Percentiles rank a stretch among this genome's conserved stretches.
Evolutionary conservation across 2,888 invertebrate genomes (phyloP).

Genomic region (Drosophila dives): DNA sequence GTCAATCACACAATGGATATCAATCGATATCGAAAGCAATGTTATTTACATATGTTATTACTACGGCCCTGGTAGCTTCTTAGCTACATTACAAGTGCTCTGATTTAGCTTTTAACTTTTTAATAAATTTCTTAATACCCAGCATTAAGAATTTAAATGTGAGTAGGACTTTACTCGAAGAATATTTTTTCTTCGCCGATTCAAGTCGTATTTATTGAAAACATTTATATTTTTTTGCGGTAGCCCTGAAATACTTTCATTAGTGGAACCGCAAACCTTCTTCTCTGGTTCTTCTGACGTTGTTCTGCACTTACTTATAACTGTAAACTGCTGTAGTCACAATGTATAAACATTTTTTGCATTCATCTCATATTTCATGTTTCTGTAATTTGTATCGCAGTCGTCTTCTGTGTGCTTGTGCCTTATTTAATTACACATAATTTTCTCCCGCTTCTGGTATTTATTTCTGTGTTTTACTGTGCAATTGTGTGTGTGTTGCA

Average conservation of each 20-base stretch:
- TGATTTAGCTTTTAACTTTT: background rate
- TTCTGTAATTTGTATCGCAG: background rate
- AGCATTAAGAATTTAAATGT: background rate
- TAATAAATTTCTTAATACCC: background rate
- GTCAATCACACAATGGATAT: background rate
- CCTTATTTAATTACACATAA: constrained; percentile 66
- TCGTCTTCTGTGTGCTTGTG: constrained; percentile 32
- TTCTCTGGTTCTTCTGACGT: constrained; percentile 21
- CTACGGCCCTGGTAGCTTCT: background rate
- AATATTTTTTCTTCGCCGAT: background rate
- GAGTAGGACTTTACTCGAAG: background rate
- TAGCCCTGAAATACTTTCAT: background rate
- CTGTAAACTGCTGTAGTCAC: constrained; percentile 24
- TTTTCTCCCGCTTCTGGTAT: constrained; percentile 42
- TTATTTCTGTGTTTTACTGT: background rate
- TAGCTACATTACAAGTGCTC: background rate
- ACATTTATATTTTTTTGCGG: background rate
- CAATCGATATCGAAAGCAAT: background rate
- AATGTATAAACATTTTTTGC: constrained; percentile 50
- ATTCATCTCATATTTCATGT: constrained; percentile 49
- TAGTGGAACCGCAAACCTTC: background rate
- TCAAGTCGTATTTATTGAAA: constrained; percentile 1
- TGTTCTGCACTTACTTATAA: constrained; percentile 52
- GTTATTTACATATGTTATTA: background rate
- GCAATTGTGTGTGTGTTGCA: constrained; percentile 15